These are phyloP conservation scores for Corythornis vintsioides DNA, from an alignment of 2,113 vertebrate genomes.

Conservation along the genomic window DNA sequence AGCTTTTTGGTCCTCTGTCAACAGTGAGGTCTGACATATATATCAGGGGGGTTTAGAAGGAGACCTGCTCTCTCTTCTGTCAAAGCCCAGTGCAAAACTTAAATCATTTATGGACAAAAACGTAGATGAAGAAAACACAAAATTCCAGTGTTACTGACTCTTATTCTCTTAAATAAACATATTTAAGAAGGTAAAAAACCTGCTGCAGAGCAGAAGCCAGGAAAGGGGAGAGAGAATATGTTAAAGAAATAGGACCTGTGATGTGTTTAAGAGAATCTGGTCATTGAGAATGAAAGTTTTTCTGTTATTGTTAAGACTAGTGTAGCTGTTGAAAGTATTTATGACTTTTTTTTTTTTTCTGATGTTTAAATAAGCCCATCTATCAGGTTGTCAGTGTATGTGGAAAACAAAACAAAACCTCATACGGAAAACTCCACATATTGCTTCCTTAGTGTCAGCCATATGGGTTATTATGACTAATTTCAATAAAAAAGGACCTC, in stretches of 20 bases:
- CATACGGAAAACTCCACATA: not conserved
- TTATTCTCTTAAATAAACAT: no score
- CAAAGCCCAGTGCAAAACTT: not conserved
- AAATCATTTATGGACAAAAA: not conserved
- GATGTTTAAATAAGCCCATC: not conserved
- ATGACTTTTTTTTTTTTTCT: not conserved
- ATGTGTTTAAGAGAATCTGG: not conserved
- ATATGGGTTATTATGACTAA: not conserved
- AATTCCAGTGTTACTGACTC: not conserved
- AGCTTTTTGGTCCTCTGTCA: not conserved
- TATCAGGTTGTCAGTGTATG: not conserved
- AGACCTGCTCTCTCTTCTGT: not conserved
- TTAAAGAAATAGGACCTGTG: rapidly evolving
- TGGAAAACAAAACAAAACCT: not conserved
- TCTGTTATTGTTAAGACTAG: not conserved
- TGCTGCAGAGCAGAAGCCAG: rapidly evolving
- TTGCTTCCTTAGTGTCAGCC: not conserved
- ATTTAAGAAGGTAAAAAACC: not conserved
- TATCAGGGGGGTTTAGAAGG: not conserved
- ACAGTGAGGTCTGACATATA: not conserved
- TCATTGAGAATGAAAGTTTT: not conserved
- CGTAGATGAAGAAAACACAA: not conserved
- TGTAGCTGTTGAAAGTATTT: not conserved
- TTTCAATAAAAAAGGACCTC: not conserved
- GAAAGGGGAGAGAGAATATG: not conserved